Percentiles rank a stretch among this genome's conserved stretches.
Conservation (phyloP, 2,888 invertebrate genomes). For the Drosophila multiciliata region DNA sequence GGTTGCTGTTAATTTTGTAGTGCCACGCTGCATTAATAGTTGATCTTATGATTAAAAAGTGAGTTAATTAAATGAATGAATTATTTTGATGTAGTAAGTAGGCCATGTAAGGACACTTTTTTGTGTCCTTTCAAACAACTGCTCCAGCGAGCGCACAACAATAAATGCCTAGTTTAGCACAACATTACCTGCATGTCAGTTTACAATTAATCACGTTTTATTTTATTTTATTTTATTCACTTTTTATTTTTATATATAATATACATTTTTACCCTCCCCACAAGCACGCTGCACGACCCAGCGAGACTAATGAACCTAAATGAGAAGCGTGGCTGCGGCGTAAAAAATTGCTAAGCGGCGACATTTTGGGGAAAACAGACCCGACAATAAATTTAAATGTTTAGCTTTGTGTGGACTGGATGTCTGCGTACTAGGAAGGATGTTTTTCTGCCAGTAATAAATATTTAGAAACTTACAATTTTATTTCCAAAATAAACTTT, state of each 20-base stretch:
- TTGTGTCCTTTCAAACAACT: neutral
- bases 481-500: neutral
- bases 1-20: neutral
- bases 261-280: neutral
- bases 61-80: neutral
- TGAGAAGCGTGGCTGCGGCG: constrained; percentile 9
- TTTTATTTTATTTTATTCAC: no score
- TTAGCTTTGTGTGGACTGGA: constrained; percentile 1
- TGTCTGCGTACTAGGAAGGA: neutral
- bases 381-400: constrained; percentile 16
- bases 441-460: constrained; percentile 19
- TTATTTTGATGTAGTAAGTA: neutral
- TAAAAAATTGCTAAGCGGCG: constrained; percentile 14
- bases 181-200: constrained; percentile 16
- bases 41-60: neutral
- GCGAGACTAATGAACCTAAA: constrained; percentile 33
- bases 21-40: neutral
- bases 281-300: neutral
- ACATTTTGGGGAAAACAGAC: constrained; percentile 14
- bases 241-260: neutral
- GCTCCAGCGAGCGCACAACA: neutral
- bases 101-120: neutral
- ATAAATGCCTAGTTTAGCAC: neutral
- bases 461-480: neutral
- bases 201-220: constrained; percentile 17